Base-by-base conservation (phyloP, 1,140 invertebrate genomes). In the Hetaerina americana region DNA sequence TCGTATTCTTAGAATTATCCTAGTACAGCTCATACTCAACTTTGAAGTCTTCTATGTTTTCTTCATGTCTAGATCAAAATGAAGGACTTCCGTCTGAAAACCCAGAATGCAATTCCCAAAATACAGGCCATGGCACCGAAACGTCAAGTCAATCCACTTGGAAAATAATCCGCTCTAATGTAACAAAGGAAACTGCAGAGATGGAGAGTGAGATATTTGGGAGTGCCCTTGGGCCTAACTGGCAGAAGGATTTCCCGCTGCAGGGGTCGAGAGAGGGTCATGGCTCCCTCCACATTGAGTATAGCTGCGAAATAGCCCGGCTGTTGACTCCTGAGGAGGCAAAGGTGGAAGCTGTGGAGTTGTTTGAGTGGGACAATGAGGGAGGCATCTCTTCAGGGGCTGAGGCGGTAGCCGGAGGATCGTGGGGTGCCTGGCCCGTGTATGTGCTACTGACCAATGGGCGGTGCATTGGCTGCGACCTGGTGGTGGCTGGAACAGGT, bases 401-500 rank as follows among this genome's bases (percentile, higher is more conserved):
- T n/a, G n/a, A n/a, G n/a, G n/a, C n/a, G n/a, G n/a, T n/a, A n/a
- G n/a, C n/a, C n/a, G n/a, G n/a, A n/a, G n/a, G n/a, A n/a, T n/a
- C n/a, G n/a, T n/a, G n/a, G n/a, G n/a, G n/a, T n/a, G n/a, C n/a
- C 15, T 93, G 90, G 88, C 87, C 90, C 49, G 82, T 95, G 57
- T 87, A 88, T 81, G 87, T 92, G 5, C 81, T 87, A 77, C 80
- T 96, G 28, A 90, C 85, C 5, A 94, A 94, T 83, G 90, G 88
- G 0, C 87, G 89, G 79, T 80, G 85, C 12, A 85, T 92, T 77
- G 85, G 88, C 10, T 95, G 94, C 85, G 95, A 99, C 84, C 89
- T 99, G 78, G 83, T 99, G 27, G 86, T 99, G 70, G 98, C 95
- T 75, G 97, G 97, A 2, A 99, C 95, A 66, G 97, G 97, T 22